Evolutionary conservation across 2,113 vertebrate genomes (phyloP).

Genomic region (Dolichallabes microphthalmus): DNA sequence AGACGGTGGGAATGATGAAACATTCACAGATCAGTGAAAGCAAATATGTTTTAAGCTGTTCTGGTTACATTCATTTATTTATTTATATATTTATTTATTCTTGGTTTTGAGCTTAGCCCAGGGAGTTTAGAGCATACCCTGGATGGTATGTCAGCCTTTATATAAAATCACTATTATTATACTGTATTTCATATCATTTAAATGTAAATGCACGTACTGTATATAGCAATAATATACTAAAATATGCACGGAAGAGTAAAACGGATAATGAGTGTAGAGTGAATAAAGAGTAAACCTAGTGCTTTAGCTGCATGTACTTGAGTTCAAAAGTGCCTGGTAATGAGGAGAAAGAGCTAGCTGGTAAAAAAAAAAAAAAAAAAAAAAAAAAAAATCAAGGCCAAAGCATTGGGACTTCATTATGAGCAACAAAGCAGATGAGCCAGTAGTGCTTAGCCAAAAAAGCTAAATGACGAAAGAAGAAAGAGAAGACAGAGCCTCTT

Average conservation of each 20-base stretch:
- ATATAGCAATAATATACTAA: neutral
- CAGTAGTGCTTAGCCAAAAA: neutral
- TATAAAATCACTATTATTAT: too few species aligned
- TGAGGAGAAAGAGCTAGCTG: neutral
- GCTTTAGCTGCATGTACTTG: neutral
- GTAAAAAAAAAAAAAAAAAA: too few species aligned
- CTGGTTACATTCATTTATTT: neutral
- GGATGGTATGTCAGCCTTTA: too few species aligned
- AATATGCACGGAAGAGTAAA: neutral
- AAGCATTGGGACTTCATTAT: neutral
- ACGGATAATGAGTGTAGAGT: neutral
- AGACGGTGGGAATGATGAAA: conserved; percentile 24
- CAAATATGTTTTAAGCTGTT: neutral
- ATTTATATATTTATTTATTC: too few species aligned
- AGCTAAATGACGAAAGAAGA: neutral
- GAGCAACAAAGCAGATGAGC: conserved; percentile 1
- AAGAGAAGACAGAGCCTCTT: neutral
- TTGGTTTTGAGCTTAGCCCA: too few species aligned
- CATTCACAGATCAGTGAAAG: conserved; percentile 29
- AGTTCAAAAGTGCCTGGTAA: neutral
- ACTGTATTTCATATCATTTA: neutral
- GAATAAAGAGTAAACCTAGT: neutral
- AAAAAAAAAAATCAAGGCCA: neutral
- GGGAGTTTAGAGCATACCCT: too few species aligned
- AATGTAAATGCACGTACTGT: neutral